Conservation (phyloP, 2,113 vertebrate species). For the Laterallus jamaicensis region DNA sequence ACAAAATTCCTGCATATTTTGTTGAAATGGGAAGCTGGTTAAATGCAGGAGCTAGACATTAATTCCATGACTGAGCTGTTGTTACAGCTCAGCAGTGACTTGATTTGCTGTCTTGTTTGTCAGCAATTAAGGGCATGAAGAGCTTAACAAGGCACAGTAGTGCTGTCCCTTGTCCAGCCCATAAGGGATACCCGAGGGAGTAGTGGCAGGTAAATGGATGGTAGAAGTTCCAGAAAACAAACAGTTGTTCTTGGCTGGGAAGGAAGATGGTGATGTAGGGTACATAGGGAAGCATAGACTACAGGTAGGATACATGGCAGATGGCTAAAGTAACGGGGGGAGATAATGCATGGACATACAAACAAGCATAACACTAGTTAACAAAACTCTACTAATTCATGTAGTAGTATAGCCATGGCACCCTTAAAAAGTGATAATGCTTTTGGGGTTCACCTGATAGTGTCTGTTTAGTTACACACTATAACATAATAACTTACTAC, state of each 20-base stretch:
- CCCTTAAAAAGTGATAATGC: background rate
- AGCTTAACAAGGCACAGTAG: no score
- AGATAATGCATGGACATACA: background rate
- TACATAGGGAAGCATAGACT: rapidly evolving
- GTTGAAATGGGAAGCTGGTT: background rate
- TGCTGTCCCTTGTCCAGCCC: background rate
- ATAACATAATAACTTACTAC: background rate
- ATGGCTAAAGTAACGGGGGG: background rate
- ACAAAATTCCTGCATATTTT: background rate
- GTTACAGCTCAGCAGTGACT: background rate
- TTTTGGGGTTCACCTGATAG: background rate
- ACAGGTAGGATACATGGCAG: background rate
- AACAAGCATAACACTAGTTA: rapidly evolving
- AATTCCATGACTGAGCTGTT: background rate
- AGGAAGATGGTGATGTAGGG: background rate
- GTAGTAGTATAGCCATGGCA: rapidly evolving
- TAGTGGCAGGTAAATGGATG: background rate
- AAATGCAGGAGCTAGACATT: background rate
- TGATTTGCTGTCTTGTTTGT: background rate
- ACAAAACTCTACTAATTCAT: background rate
- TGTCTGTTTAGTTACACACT: background rate
- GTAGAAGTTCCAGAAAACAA: background rate
- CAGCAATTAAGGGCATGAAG: background rate
- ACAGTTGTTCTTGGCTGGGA: background rate
- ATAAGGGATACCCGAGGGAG: rapidly evolving